Conservation (phyloP, 1,140 invertebrate species). For the Pristionchus pacificus region DNA sequence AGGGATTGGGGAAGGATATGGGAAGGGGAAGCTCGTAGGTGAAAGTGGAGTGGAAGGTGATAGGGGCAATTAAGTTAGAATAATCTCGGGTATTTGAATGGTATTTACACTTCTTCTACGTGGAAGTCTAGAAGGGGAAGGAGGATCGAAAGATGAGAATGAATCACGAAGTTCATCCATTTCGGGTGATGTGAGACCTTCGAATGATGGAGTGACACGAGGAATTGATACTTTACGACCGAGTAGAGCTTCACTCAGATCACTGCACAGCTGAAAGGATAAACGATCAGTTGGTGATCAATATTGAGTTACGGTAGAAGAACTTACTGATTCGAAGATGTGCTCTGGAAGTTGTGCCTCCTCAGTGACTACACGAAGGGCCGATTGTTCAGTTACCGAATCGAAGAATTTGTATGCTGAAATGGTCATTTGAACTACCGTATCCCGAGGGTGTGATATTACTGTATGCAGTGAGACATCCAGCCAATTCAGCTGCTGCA, state of each 20-base stretch:
- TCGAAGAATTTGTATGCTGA: constrained; percentile 46
- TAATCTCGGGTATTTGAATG: background rate
- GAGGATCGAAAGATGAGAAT: constrained; percentile 39
- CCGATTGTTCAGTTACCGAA: constrained; percentile 35
- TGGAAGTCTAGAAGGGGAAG: constrained; percentile 21
- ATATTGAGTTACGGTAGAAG: no score
- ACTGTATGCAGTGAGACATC: constrained; percentile 54
- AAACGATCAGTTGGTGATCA: background rate
- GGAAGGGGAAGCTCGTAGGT: background rate
- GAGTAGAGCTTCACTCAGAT: constrained; percentile 30
- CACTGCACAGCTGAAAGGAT: constrained; percentile 31
- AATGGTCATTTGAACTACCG: constrained; percentile 8
- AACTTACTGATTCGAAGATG: constrained; percentile 35
- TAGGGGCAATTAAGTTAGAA: background rate
- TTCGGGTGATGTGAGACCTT: constrained; percentile 35
- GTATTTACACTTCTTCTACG: background rate
- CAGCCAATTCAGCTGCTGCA: constrained; percentile 50
- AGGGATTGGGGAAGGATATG: background rate
- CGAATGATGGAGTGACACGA: background rate
- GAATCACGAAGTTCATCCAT: constrained; percentile 41
- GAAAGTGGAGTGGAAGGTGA: background rate
- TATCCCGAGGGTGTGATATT: constrained; percentile 18
- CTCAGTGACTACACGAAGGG: constrained; percentile 45
- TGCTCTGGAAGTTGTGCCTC: constrained; percentile 41
- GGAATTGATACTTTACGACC: constrained; percentile 23